phyloP scores from a whole-genome alignment of 1,140 invertebrate genomes.

The Fopius arisanus region DNA sequence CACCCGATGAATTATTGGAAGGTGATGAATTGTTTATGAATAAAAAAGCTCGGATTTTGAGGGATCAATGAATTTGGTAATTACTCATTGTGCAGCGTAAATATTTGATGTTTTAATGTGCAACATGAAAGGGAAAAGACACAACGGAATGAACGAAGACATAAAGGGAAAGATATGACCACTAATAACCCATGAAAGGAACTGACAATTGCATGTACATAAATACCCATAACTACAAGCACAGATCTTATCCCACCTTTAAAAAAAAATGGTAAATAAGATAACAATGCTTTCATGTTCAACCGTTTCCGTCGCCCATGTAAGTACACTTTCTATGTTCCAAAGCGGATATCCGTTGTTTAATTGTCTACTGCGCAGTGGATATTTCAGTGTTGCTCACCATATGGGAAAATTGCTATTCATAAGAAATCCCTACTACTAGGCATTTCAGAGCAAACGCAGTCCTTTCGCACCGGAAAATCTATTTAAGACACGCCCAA shows the following conservation, averaged over 20 bases:
- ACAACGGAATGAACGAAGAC: not conserved
- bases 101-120: not conserved
- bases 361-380: conserved; percentile 48
- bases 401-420: conserved; percentile 52
- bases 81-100: too few species aligned
- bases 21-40: too few species aligned
- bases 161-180: not conserved
- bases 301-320: conserved; percentile 15
- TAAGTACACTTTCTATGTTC: conserved; percentile 12
- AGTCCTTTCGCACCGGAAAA: conserved; percentile 46
- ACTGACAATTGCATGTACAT: not conserved
- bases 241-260: not conserved
- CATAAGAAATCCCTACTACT: conserved; percentile 35
- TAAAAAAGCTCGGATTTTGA: too few species aligned
- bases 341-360: conserved; percentile 52
- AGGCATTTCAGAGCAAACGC: not conserved
- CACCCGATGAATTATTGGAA: too few species aligned
- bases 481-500: conserved; percentile 42
- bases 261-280: conserved; percentile 10
- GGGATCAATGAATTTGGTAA: too few species aligned
- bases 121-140: not conserved
- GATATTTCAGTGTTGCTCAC: conserved; percentile 20
- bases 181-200: not conserved
- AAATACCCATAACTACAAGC: not conserved
- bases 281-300: conserved; percentile 46